phyloP scores from a whole-genome alignment of 2,797 vertebrate species.

The Microctenopoma steveboyesi region DNA sequence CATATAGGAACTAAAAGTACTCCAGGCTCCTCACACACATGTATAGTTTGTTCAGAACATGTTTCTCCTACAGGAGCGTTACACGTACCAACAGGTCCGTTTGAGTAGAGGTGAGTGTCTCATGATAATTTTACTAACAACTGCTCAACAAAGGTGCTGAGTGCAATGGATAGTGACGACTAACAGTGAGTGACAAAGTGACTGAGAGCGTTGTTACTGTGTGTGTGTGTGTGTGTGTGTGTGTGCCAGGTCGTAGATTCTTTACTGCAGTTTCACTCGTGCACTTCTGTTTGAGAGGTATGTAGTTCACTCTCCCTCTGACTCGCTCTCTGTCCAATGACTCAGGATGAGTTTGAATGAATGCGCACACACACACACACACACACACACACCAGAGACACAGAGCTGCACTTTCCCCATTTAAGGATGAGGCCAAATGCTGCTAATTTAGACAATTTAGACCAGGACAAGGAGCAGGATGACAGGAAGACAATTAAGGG shows the following conservation, averaged over 20 bases:
- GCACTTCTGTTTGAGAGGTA: conserved; percentile 28
- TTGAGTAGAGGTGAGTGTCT: too few species aligned
- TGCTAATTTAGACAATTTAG: conserved; percentile 61
- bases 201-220: conserved; percentile 17
- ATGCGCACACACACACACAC: background rate
- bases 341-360: conserved; percentile 5
- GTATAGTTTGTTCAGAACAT: too few species aligned
- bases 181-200: conserved; percentile 36
- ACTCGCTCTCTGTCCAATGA: conserved; percentile 4
- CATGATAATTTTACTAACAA: too few species aligned
- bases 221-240: too few species aligned
- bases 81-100: too few species aligned
- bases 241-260: conserved; percentile 18
- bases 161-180: conserved; percentile 23
- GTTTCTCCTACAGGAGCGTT: too few species aligned
- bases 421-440: conserved; percentile 44
- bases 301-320: conserved; percentile 22
- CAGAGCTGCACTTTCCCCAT: conserved; percentile 17
- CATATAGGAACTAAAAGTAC: too few species aligned
- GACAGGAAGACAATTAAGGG: conserved; percentile 54
- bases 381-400: conserved; percentile 16
- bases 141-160: conserved; percentile 8
- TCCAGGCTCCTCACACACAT: too few species aligned
- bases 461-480: conserved; percentile 32
- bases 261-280: conserved; percentile 21